phyloP scores from a whole-genome alignment of 2,888 invertebrate genomes.

The Agrotis segetum region DNA sequence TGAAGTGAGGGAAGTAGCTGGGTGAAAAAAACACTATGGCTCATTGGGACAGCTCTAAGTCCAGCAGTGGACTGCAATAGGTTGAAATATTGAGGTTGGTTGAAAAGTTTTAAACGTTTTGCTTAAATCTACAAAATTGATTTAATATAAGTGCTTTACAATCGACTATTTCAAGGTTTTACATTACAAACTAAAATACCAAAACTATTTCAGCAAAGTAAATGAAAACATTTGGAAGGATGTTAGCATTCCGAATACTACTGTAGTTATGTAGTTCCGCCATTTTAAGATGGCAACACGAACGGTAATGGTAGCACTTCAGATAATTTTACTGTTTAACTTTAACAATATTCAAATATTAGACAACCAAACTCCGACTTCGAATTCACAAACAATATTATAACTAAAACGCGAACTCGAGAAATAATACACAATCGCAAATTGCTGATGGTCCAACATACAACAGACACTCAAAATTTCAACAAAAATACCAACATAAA shows the following conservation, averaged over 20 bases:
- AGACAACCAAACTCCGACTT: slow-evolving; percentile 32
- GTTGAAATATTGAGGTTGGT: no score
- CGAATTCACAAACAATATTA: slow-evolving; percentile 41
- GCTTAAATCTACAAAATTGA: not conserved
- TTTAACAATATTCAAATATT: slow-evolving; percentile 54
- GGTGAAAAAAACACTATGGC: no score
- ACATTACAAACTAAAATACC: not conserved
- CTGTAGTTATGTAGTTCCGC: slow-evolving; percentile 40
- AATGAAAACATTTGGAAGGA: slow-evolving; percentile 36
- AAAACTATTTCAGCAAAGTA: slow-evolving; percentile 24
- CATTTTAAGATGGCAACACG: slow-evolving; percentile 38
- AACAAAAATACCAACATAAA: slow-evolving; percentile 34
- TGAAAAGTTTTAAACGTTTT: no score
- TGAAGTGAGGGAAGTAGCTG: no score
- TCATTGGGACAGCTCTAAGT: no score
- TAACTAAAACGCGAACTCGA: slow-evolving; percentile 25
- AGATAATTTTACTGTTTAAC: slow-evolving; percentile 54
- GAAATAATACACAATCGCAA: slow-evolving; percentile 50
- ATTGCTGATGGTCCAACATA: slow-evolving; percentile 24
- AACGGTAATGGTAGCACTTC: slow-evolving; percentile 45
- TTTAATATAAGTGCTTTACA: not conserved
- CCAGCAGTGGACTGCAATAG: no score
- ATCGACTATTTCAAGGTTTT: not conserved
- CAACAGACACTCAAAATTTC: slow-evolving; percentile 20
- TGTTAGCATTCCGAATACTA: slow-evolving; percentile 21